Conservation (phyloP, 2,888 invertebrate species). For the Philonicus albiceps region DNA sequence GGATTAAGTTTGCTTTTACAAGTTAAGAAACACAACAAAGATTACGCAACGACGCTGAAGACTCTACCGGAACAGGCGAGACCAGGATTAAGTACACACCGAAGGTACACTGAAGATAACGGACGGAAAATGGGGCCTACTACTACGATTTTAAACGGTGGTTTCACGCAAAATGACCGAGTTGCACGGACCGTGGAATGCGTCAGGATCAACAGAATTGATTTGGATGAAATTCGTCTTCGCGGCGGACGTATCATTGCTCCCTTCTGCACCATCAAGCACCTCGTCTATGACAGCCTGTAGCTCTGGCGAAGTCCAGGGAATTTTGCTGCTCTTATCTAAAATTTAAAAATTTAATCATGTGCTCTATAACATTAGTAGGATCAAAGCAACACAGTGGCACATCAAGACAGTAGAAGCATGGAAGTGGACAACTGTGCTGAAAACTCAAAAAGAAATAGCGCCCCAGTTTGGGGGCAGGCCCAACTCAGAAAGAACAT, state of each 20-base stretch:
- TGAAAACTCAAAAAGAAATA: neutral
- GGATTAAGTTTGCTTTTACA: neutral
- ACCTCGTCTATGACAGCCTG: conserved; percentile 54
- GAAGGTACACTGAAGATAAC: conserved; percentile 1
- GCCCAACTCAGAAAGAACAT: neutral
- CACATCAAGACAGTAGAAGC: conserved; percentile 15
- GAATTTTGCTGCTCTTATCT: conserved; percentile 45
- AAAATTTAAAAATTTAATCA: conserved; percentile 14
- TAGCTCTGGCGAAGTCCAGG: conserved; percentile 52
- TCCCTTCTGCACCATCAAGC: conserved; percentile 53
- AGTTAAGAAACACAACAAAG: neutral
- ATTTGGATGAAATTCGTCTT: conserved; percentile 54
- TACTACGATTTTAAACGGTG: neutral
- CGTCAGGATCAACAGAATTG: conserved; percentile 47
- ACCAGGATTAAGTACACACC: neutral
- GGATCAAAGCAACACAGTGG: neutral
- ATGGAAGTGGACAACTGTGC: neutral
- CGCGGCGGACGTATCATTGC: neutral
- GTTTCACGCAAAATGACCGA: conserved; percentile 24
- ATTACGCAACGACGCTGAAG: neutral
- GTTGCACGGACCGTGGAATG: conserved; percentile 2
- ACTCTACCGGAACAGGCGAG: neutral
- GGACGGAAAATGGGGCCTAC: conserved; percentile 11
- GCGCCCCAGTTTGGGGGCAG: neutral
- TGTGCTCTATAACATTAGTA: neutral